Evolutionary conservation across 2,113 vertebrate genomes (phyloP).

Genomic region (Mesitornis unicolor): DNA sequence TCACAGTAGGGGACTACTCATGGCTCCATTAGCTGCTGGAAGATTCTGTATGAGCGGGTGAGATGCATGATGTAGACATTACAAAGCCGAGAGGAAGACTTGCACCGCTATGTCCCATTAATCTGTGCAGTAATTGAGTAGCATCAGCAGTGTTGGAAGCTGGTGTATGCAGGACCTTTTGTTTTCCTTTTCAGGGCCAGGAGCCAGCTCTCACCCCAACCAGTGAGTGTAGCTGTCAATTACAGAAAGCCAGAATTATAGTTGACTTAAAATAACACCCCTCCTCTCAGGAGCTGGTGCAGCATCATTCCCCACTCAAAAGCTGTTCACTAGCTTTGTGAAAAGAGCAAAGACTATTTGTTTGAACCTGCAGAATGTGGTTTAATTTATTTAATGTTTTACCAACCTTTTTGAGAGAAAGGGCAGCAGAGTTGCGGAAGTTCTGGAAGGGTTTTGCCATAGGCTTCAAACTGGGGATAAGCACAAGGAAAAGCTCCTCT

Average conservation of each 20-base stretch:
- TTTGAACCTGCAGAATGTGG: not conserved
- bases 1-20: fast-evolving
- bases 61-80: not conserved
- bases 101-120: not conserved
- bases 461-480: not conserved
- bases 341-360: not conserved
- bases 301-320: constrained; percentile 3
- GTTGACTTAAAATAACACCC: not conserved
- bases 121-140: not conserved
- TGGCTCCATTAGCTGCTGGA: not conserved
- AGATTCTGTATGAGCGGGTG: not conserved
- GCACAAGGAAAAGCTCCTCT: not conserved
- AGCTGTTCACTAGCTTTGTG: not conserved
- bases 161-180: not conserved
- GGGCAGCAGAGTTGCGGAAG: not conserved
- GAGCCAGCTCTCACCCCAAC: not conserved
- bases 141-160: not conserved
- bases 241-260: not conserved
- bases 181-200: not conserved
- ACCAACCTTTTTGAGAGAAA: not conserved
- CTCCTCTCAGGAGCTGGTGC: not conserved
- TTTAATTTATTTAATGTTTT: not conserved
- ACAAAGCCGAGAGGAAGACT: not conserved
- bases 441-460: not conserved
- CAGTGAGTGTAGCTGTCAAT: not conserved